These are phyloP conservation scores for Carassius auratus DNA, from an alignment of 2,113 vertebrate species.

Conservation along the genomic window DNA sequence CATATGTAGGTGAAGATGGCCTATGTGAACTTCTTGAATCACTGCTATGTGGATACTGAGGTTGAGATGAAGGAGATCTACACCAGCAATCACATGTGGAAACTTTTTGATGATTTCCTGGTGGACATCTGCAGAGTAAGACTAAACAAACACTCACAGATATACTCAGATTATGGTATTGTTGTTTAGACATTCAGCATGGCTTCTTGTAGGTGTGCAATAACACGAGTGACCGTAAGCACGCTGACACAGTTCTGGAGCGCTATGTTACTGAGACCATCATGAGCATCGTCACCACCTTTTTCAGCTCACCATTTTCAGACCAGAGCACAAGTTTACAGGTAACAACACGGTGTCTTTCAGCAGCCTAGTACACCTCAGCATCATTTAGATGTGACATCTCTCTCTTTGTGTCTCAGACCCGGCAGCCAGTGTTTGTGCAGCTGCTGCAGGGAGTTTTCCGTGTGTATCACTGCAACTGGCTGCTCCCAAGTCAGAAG, in stretches of 20 bases:
- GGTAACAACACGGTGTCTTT: conserved; percentile 71
- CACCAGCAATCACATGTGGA: conserved; percentile 99
- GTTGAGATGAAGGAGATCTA: conserved; percentile 99
- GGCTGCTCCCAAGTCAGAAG: conserved; percentile 90
- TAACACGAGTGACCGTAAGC: conserved; percentile 93
- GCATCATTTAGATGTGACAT: background rate
- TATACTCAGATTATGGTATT: background rate
- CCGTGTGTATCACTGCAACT: conserved; percentile 94
- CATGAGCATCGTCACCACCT: conserved; percentile 96
- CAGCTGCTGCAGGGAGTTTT: conserved; percentile 95
- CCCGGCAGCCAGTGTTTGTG: conserved; percentile 95
- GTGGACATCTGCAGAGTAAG: conserved; percentile 96
- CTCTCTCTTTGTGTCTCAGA: conserved; percentile 73
- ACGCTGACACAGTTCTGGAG: conserved; percentile 89
- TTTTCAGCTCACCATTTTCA: conserved; percentile 98
- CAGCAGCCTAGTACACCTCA: background rate
- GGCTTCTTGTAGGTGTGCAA: conserved; percentile 86
- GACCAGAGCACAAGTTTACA: conserved; percentile 97
- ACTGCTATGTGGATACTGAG: conserved; percentile 98
- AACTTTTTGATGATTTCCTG: conserved; percentile 98
- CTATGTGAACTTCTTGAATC: conserved; percentile 98
- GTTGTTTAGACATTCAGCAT: background rate
- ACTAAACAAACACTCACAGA: no score
- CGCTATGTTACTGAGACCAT: conserved; percentile 93
- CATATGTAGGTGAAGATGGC: conserved; percentile 92